Conservation (phyloP, 2,797 vertebrate genomes). For the Brachyrhaphis roseni region DNA sequence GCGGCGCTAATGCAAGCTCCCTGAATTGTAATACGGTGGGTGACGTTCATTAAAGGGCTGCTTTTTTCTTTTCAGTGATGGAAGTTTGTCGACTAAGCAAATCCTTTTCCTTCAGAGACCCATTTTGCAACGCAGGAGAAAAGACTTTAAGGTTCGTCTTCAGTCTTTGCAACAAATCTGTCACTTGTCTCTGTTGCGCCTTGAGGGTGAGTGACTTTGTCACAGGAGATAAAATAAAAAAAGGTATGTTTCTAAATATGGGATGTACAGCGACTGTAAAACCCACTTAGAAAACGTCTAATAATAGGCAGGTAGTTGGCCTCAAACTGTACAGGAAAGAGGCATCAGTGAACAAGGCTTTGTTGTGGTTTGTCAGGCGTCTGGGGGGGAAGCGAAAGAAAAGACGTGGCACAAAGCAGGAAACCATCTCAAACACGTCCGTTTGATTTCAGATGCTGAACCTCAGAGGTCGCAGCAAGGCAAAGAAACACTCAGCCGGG, state of each 20-base stretch:
- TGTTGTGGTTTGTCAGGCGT: conserved; percentile 76
- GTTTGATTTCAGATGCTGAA: conserved; percentile 79
- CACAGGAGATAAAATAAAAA: conserved; percentile 43
- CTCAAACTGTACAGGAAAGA: conserved; percentile 65
- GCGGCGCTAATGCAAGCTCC: conserved; percentile 10
- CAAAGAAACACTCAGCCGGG: conserved; percentile 67
- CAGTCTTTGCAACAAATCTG: conserved; percentile 48
- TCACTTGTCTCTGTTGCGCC: conserved; percentile 55
- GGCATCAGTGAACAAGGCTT: conserved; percentile 62
- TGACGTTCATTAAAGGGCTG: conserved; percentile 40
- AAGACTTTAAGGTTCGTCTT: conserved; percentile 91
- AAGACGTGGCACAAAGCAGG: conserved; percentile 46
- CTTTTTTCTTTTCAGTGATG: conserved; percentile 85
- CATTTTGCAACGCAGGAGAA: conserved; percentile 91
- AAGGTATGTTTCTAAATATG: conserved; percentile 71
- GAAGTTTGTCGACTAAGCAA: conserved; percentile 95
- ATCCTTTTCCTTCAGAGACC: conserved; percentile 98
- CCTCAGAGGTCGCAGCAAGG: conserved; percentile 79
- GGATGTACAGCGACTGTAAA: conserved; percentile 65
- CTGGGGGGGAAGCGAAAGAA: conserved; percentile 64
- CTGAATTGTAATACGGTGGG: conserved; percentile 33
- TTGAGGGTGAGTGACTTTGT: conserved; percentile 57
- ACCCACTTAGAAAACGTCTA: conserved; percentile 52
- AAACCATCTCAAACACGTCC: conserved; percentile 61
- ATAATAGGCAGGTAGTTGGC: conserved; percentile 66